Evolutionary conservation across 2,888 invertebrate genomes (phyloP).

Genomic region (Calliphora vomitoria): DNA sequence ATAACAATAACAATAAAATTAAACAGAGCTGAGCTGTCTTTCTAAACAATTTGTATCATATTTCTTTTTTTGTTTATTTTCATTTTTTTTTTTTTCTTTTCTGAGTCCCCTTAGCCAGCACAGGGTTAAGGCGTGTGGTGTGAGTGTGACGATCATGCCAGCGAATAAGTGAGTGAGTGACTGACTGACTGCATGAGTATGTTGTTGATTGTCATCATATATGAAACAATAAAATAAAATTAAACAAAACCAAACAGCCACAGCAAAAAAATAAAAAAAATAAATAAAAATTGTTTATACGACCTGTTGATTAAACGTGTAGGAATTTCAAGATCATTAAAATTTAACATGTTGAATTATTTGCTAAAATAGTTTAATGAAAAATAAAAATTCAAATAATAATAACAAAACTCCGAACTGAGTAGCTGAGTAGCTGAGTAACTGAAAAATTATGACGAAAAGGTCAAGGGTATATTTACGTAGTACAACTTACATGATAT

Average conservation of each 20-base stretch:
- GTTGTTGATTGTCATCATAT: constrained; percentile 47
- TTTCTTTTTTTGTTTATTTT: constrained; percentile 45
- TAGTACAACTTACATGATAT: not conserved
- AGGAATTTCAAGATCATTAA: constrained; percentile 73
- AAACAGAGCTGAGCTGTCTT: constrained; percentile 45
- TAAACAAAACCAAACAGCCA: constrained; percentile 7
- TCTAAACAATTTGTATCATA: constrained; percentile 63
- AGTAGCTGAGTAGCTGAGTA: not conserved
- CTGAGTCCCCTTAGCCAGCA: not conserved
- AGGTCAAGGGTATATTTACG: constrained; percentile 66
- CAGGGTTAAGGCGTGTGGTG: constrained; percentile 51
- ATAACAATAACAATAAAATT: constrained; percentile 34
- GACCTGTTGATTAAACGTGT: constrained; percentile 72
- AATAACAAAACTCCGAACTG: not conserved
- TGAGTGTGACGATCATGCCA: constrained; percentile 40
- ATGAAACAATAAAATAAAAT: constrained; percentile 49
- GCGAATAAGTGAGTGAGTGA: constrained; percentile 18
- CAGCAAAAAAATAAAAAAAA: constrained; percentile 20
- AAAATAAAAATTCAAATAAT: constrained; percentile 44
- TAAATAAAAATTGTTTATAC: constrained; percentile 42
- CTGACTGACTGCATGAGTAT: constrained; percentile 12
- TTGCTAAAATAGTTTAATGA: constrained; percentile 58
- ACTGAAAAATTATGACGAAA: constrained; percentile 47
- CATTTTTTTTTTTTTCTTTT: not conserved
- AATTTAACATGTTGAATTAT: constrained; percentile 59